phyloP scores from a whole-genome alignment of 2,888 invertebrate species.

The Fissipunctia ypsillon region DNA sequence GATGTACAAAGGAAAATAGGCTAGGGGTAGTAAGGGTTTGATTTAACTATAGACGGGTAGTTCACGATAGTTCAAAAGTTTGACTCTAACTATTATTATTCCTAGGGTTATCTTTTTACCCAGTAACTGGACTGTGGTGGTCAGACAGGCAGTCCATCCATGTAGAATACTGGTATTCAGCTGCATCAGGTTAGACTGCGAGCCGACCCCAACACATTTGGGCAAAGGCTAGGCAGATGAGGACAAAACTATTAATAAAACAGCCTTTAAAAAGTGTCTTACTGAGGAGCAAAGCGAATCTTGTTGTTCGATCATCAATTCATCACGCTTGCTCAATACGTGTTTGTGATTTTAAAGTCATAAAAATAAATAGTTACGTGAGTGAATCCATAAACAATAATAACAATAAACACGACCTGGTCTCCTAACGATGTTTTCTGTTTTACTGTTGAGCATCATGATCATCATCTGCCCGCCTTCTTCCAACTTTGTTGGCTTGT shows the following conservation, averaged over 20 bases:
- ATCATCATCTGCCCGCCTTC: background rate
- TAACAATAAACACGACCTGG: background rate
- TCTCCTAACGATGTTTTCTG: background rate
- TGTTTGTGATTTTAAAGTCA: background rate
- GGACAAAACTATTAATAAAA: no score
- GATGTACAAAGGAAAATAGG: background rate
- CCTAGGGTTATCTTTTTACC: background rate
- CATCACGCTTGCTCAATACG: background rate
- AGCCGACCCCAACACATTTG: background rate
- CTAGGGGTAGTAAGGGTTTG: background rate
- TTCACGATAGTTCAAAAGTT: background rate
- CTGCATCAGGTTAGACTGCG: background rate
- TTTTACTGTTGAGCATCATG: background rate
- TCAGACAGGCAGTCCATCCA: background rate
- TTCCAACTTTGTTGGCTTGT: background rate
- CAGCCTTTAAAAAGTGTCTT: no score
- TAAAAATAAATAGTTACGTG: background rate
- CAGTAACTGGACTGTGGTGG: background rate
- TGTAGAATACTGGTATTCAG: background rate
- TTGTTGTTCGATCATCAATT: background rate
- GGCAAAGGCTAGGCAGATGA: no score
- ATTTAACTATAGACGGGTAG: background rate
- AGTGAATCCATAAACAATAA: background rate
- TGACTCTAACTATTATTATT: no score
- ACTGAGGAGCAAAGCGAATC: background rate